Evolutionary conservation across 2,888 invertebrate genomes (phyloP).

Genomic region (Biston betularia): DNA sequence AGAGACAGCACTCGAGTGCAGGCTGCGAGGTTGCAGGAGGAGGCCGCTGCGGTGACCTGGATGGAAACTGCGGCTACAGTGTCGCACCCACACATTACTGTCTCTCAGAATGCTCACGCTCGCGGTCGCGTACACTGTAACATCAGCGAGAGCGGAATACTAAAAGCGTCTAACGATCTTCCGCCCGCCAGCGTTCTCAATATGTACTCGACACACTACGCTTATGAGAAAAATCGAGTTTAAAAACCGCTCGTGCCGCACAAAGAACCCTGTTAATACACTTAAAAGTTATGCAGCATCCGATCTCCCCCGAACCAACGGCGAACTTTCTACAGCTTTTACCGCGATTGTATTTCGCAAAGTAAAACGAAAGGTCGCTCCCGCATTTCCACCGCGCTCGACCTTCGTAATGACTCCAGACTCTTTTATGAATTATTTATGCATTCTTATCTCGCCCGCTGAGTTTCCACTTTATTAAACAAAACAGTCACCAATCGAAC

Average conservation of each 20-base stretch:
- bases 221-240: constrained; percentile 41
- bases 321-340: constrained; percentile 58
- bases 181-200: constrained; percentile 27
- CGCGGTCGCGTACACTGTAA: constrained; percentile 52
- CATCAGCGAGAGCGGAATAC: constrained; percentile 46
- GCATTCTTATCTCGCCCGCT: constrained; percentile 70
- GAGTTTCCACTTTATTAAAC: constrained; percentile 79
- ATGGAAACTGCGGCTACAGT: constrained; percentile 65
- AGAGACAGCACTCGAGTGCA: constrained; percentile 38
- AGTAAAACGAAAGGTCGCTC: constrained; percentile 51
- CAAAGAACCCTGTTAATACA: constrained; percentile 43
- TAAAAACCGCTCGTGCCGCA: constrained; percentile 31
- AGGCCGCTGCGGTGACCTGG: constrained; percentile 59
- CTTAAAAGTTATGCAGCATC: constrained; percentile 46
- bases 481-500: constrained; percentile 71
- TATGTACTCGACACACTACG: constrained; percentile 37
- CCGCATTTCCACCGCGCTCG: constrained; percentile 66
- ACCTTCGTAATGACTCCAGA: constrained; percentile 74
- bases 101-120: constrained; percentile 65
- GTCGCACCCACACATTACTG: constrained; percentile 72
- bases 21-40: constrained; percentile 27
- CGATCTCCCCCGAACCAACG: constrained; percentile 44
- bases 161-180: constrained; percentile 28
- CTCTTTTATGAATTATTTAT: constrained; percentile 83
- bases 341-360: constrained; percentile 54